These are phyloP conservation scores for Cantharis rustica DNA, from an alignment of 2,888 invertebrate species.

Conservation along the genomic window DNA sequence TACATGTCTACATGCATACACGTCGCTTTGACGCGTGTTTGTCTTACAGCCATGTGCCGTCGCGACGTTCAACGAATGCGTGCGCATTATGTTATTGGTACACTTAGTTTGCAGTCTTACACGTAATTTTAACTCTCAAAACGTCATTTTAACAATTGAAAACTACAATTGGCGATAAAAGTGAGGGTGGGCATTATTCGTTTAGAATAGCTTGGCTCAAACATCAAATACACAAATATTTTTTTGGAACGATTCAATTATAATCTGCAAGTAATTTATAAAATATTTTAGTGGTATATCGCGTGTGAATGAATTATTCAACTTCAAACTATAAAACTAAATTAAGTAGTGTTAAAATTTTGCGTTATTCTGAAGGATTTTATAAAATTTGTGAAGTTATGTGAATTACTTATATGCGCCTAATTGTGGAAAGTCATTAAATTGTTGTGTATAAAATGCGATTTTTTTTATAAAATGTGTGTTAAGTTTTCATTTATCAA, in stretches of 20 bases:
- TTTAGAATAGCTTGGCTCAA: slow-evolving; percentile 49
- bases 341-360: not conserved
- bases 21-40: slow-evolving; percentile 29
- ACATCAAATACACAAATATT: slow-evolving; percentile 25
- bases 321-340: not conserved
- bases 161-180: slow-evolving; percentile 43
- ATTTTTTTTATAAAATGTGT: slow-evolving; percentile 24
- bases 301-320: not conserved
- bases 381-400: not conserved
- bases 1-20: slow-evolving; percentile 34
- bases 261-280: slow-evolving; percentile 18
- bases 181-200: slow-evolving; percentile 54
- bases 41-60: slow-evolving; percentile 37
- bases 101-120: slow-evolving; percentile 31
- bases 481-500: slow-evolving; percentile 10
- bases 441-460: not conserved
- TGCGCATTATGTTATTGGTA: slow-evolving; percentile 30
- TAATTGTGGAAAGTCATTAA: not conserved
- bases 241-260: slow-evolving; percentile 27
- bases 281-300: slow-evolving; percentile 7
- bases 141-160: slow-evolving; percentile 37
- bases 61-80: slow-evolving; percentile 37
- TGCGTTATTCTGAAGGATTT: not conserved
- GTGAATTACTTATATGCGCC: not conserved
- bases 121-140: slow-evolving; percentile 30